Evolutionary conservation across 2,113 vertebrate genomes (phyloP).

Genomic region (Hippotragus niger): DNA sequence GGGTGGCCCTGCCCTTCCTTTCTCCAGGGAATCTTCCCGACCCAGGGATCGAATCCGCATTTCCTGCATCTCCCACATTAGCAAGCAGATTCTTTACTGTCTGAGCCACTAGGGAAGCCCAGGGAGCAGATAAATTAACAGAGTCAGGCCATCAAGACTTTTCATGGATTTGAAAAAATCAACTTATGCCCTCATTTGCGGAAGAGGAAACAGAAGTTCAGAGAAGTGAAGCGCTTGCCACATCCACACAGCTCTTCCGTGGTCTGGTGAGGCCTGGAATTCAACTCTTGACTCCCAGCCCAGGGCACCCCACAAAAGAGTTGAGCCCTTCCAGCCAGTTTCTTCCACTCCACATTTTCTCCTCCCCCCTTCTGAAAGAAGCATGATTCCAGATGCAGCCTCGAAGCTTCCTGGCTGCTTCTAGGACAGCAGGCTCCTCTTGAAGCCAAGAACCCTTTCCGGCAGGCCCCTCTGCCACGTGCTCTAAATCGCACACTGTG

Average conservation of each 20-base stretch:
- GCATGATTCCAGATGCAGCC: neutral
- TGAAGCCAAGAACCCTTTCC: neutral
- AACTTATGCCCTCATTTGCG: neutral
- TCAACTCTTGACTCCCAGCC: neutral
- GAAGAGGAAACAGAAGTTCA: neutral
- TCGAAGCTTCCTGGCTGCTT: slow-evolving; percentile 1
- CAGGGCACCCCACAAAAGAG: neutral
- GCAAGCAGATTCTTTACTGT: neutral
- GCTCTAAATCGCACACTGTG: neutral
- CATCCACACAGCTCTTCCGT: rapidly evolving
- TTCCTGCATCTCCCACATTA: neutral
- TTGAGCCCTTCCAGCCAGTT: neutral
- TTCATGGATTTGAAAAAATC: neutral
- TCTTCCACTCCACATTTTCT: neutral
- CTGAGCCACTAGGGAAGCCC: neutral
- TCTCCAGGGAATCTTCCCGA: neutral
- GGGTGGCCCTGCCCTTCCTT: neutral
- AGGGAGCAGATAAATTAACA: neutral
- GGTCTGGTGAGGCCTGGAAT: neutral
- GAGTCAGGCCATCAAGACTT: neutral
- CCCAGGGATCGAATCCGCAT: rapidly evolving
- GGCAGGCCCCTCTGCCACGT: neutral
- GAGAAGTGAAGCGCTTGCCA: neutral
- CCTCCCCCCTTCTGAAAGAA: slow-evolving; percentile 12
- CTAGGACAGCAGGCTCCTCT: slow-evolving; percentile 31